These are phyloP conservation scores for Latrodectus elegans DNA, from an alignment of 2,888 invertebrate genomes.

Conservation along the genomic window DNA sequence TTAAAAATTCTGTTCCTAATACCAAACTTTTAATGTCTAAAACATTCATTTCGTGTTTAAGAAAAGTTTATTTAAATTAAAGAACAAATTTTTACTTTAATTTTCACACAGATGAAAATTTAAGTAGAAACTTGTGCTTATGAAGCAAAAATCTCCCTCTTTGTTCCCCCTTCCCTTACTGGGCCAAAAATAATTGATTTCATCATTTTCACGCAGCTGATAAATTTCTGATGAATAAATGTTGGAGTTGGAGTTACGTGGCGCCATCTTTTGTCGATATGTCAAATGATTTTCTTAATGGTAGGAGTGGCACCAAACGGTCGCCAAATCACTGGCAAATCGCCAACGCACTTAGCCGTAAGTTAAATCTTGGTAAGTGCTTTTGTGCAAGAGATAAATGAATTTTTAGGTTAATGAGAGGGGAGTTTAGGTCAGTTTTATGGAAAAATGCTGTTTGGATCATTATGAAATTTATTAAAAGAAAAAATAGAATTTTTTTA, in stretches of 20 bases:
- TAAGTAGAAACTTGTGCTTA: no score
- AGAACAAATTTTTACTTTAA: no score
- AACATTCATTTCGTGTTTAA: no score
- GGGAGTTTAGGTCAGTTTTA: constrained; percentile 49
- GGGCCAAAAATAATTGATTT: no score
- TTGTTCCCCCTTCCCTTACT: no score
- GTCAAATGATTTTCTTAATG: constrained; percentile 1
- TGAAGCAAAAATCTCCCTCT: no score
- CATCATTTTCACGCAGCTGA: no score
- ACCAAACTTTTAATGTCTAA: no score
- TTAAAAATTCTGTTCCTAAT: no score
- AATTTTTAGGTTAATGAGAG: constrained; percentile 61
- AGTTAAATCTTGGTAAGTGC: constrained; percentile 63
- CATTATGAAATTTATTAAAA: constrained; percentile 66
- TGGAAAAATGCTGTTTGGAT: constrained; percentile 50
- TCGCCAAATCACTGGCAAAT: constrained; percentile 44
- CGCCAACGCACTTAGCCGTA: constrained; percentile 44
- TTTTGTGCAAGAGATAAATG: constrained; percentile 56
- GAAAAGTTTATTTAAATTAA: no score
- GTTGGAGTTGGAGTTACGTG: not conserved
- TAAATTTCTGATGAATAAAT: not conserved
- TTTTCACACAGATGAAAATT: no score
- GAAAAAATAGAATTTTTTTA: constrained; percentile 17
- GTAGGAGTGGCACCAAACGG: constrained; percentile 4
- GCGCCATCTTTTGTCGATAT: constrained; percentile 52